Conservation (phyloP, 2,888 invertebrate species). For the Euzetes globulus region DNA sequence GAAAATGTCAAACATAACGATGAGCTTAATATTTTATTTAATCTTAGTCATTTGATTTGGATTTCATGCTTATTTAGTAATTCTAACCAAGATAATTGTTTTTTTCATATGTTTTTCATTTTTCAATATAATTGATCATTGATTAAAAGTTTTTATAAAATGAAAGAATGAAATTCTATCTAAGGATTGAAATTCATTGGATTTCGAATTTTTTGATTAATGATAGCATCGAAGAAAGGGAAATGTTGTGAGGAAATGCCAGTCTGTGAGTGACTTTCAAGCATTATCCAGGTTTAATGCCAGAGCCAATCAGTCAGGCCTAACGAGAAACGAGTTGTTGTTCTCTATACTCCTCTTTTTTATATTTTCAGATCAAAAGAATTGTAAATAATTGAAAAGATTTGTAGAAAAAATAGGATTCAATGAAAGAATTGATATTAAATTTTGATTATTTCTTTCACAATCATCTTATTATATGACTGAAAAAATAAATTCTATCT, state of each 20-base stretch:
- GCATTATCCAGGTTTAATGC: neutral
- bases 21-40: neutral
- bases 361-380: neutral
- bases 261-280: neutral
- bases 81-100: neutral
- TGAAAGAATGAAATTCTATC: no score
- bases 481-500: no score
- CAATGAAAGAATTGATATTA: neutral
- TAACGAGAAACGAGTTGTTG: neutral
- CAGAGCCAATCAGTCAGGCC: neutral
- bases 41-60: neutral
- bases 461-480: no score
- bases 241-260: neutral
- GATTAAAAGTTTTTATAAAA: no score
- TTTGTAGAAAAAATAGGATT: neutral
- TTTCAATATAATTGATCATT: neutral
- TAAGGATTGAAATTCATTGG: no score
- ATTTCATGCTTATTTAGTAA: neutral
- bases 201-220: neutral
- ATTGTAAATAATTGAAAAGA: slow-evolving; percentile 1
- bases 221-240: neutral
- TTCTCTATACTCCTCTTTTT: neutral
- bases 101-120: neutral
- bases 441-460: neutral
- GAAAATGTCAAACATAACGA: slow-evolving; percentile 3